Base-by-base conservation (phyloP, 2,113 vertebrate genomes). In the Stegastes partitus region DNA sequence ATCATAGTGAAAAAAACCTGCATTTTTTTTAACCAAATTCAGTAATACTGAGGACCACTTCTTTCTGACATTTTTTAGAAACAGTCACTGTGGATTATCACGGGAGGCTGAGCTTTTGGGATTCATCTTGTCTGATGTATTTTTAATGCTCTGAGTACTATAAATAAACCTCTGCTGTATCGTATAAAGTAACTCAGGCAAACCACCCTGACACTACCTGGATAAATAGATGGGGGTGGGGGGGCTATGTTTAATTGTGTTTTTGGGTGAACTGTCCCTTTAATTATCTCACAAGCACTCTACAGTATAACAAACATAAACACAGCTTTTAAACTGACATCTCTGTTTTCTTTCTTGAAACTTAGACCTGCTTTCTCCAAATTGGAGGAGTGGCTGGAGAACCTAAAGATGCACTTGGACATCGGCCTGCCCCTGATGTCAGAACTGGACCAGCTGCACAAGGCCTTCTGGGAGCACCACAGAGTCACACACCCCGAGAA, bases 321-420 rank as follows among this genome's bases (percentile, higher is more conserved):
- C 31, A 7, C 31, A 3, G 39, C 11, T 12, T 42, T 15, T 42
- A 15, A 42, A 42, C 39, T 15, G 2, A 42, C 11, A 2, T 42
- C 12, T 1, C 7, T 5, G 0, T 75, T n/a, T 65, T 31, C 53
- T 58, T 73, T 73, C 37, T 66, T 65, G 39, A 4, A 84, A 0
- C 45, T 16, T 81, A 99, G 98, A 74, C 97, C 97, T 0, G 93
- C 96, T 53, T 99, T 99, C 66, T 56, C 93, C 66, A 98, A 96
- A 92, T 94, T 99, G 92, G 96, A 97, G 71, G 96, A 96, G 81
- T 99, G 97, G 98, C 91, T 99, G 86, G 96, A 97, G 84, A 96
- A 96, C 58, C 95, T 99, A 25, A 96, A 93, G 92, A 97, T 98
- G 96, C 97, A 98, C 91, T 86, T 99, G 94, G 96, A 97, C 26